Base-by-base conservation (phyloP, 2,888 invertebrate species). In the Caenorhabditis afra region DNA sequence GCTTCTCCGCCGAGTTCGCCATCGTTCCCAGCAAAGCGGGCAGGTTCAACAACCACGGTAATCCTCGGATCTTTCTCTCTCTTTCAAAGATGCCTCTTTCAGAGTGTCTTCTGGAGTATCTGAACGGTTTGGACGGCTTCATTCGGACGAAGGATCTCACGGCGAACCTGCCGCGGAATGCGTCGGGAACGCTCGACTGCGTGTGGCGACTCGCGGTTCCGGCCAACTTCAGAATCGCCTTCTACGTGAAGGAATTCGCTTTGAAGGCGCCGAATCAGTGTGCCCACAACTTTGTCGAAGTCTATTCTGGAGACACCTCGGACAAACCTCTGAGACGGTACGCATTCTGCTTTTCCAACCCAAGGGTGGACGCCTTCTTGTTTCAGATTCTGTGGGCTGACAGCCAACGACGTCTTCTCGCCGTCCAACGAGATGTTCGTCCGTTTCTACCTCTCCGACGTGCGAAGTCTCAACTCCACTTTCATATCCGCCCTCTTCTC, bases 1-100 rank as follows among this genome's bases (percentile, higher is more conserved):
- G 92, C 0, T 91, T 92, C 83, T 84, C 86, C 45, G 91, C 91
- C 0, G 90, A 90, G 11, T 91, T 90, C 76, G 86, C 87, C 22
- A 89, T 86, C 50, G 81, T 83, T 44, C 73, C 81, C 0, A 66
- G 64, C 37, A 68, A 52, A 58, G 55, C 57, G 5, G 66, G 74
- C 23, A 39, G 71, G 14, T 52, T 67, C 37, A 80, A 76, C 23
- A 68, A 59, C 29, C 75, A 80, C 23, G 66, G 62, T 73, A 14
- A 29, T 50, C 39, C 39, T 22, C n/a, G 20, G 20, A 23, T 20
- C 4, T 7, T 52, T 29, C 12, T 59, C n/a, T n/a, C 20, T 47
- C n/a, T 10, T 47, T n/a, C 12, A 45, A n/a, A 11, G 41, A 16
- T 10, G 2, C 10, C 20, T 23, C 7, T 22, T 16, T n/a, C 62